These are phyloP conservation scores for Heliornis fulica DNA, from an alignment of 2,113 vertebrate genomes.

Conservation along the genomic window DNA sequence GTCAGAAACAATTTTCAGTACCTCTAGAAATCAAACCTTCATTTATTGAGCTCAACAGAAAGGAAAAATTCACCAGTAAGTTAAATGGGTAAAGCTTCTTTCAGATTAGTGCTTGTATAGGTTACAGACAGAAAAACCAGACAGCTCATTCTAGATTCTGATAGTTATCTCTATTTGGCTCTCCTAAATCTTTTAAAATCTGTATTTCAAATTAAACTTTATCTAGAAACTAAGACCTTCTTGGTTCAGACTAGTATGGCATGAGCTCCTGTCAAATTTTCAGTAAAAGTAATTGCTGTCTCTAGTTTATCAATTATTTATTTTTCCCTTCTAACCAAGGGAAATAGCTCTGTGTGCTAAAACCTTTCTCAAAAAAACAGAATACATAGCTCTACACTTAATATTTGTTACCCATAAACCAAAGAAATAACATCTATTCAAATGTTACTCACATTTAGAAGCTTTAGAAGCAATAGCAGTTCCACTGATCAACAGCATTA, in stretches of 20 bases:
- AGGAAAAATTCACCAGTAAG: neutral
- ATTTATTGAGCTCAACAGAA: neutral
- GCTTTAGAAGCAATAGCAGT: neutral
- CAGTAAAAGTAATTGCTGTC: neutral
- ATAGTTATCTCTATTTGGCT: neutral
- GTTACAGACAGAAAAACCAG: neutral
- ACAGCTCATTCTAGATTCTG: neutral
- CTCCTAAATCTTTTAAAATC: neutral
- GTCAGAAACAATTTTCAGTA: neutral
- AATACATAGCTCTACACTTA: neutral
- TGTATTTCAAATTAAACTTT: neutral
- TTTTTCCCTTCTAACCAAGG: neutral
- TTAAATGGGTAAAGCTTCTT: neutral
- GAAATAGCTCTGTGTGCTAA: neutral
- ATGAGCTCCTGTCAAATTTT: neutral
- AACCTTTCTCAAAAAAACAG: neutral
- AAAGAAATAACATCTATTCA: neutral
- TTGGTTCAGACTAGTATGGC: neutral
- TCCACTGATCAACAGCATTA: rapidly evolving
- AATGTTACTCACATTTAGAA: neutral
- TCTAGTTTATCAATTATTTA: neutral
- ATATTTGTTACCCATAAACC: neutral
- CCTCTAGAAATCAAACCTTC: neutral
- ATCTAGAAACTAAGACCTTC: neutral
- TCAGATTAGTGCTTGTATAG: neutral